Percentiles rank a stretch among this genome's conserved stretches.
Conservation (phyloP, 1,140 invertebrate genomes). For the Bombus difficillimus region DNA sequence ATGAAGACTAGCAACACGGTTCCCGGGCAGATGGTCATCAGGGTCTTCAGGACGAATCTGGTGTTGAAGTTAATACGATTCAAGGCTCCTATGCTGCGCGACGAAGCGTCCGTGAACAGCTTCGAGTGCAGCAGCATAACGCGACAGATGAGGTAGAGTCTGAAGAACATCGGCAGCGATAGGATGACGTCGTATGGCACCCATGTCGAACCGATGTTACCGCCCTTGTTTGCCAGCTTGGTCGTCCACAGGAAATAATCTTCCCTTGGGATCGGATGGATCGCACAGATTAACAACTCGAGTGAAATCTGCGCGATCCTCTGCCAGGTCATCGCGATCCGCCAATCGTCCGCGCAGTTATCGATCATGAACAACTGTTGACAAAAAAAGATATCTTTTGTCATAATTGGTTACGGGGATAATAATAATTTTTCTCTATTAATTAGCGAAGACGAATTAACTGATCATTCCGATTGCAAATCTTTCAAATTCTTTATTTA, state of each 20-base stretch:
- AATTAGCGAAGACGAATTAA: too few species aligned
- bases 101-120: slow-evolving; percentile 99
- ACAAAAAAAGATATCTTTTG: not conserved
- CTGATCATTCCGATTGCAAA: too few species aligned
- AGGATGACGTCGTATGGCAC: slow-evolving; percentile 97
- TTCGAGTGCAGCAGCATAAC: slow-evolving; percentile 99
- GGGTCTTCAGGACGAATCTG: slow-evolving; percentile 98
- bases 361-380: slow-evolving; percentile 98
- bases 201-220: slow-evolving; percentile 91
- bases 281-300: slow-evolving; percentile 96
- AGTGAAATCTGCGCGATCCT: slow-evolving; percentile 95
- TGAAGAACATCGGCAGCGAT: slow-evolving; percentile 99
- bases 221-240: slow-evolving; percentile 95
- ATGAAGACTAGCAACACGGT: slow-evolving; percentile 99
- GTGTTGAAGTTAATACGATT: slow-evolving; percentile 99
- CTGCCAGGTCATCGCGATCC: slow-evolving; percentile 99
- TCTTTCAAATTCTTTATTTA: too few species aligned
- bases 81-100: slow-evolving; percentile 96
- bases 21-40: slow-evolving; percentile 99
- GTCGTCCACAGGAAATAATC: slow-evolving; percentile 98
- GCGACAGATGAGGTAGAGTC: slow-evolving; percentile 99
- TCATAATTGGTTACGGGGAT: not conserved
- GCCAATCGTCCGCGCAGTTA: slow-evolving; percentile 99
- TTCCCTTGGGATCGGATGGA: slow-evolving; percentile 98
- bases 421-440: not conserved